Percentiles rank a stretch among this genome's conserved stretches.
These are phyloP conservation scores for Gibbula magus DNA, from an alignment of 2,888 invertebrate genomes.

Conservation along the genomic window DNA sequence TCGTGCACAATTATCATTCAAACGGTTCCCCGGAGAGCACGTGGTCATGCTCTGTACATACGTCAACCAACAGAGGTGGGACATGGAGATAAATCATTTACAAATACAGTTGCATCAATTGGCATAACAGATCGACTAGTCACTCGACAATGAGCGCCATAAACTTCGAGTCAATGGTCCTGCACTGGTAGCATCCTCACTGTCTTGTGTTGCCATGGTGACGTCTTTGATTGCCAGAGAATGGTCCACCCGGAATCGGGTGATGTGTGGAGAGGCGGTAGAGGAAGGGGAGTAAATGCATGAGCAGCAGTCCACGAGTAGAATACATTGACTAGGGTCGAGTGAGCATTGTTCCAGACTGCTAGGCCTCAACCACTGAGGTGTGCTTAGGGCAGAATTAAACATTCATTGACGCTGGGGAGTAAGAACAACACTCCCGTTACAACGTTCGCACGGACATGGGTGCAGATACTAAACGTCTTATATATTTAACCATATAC, in stretches of 20 bases:
- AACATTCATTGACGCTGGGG: too few relatives aligned
- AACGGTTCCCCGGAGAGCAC: not conserved
- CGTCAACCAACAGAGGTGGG: not conserved
- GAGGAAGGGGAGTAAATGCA: not conserved
- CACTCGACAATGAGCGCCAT: not conserved
- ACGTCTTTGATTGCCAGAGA: not conserved
- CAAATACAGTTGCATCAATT: not conserved
- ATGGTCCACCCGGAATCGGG: not conserved
- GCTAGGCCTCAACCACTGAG: too few relatives aligned
- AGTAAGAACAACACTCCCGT: too few relatives aligned
- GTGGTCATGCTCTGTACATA: not conserved
- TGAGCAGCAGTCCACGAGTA: not conserved
- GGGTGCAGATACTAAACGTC: too few relatives aligned
- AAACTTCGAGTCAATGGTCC: not conserved
- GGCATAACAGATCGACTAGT: not conserved
- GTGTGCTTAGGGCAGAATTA: too few relatives aligned
- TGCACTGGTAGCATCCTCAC: constrained; percentile 7
- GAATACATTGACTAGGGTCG: too few relatives aligned
- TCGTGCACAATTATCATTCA: not conserved
- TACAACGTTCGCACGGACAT: too few relatives aligned
- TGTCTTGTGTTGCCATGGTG: constrained; percentile 3
- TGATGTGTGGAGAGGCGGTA: not conserved
- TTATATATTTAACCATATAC: too few relatives aligned
- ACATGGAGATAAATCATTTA: constrained; percentile 3
- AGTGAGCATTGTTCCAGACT: too few relatives aligned